Evolutionary conservation across 2,797 vertebrate genomes (phyloP).

Genomic region (Bradypus variegatus): DNA sequence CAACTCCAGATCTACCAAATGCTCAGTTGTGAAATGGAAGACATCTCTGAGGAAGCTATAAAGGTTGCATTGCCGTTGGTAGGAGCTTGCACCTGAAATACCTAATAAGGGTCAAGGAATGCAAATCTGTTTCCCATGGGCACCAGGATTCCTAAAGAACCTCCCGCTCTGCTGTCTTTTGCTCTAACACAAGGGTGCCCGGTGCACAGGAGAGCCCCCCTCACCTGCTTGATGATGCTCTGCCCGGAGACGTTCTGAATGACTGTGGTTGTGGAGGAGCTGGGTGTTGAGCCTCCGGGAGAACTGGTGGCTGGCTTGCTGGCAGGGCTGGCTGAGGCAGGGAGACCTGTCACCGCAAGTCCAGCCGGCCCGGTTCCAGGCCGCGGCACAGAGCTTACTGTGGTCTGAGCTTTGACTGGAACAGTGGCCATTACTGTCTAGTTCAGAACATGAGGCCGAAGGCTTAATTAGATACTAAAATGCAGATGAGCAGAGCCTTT

Average conservation of each 20-base stretch:
- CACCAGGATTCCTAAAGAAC: neutral
- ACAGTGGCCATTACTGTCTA: slow-evolving; percentile 87
- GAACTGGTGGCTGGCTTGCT: slow-evolving; percentile 83
- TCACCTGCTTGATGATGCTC: slow-evolving; percentile 95
- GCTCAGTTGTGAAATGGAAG: neutral
- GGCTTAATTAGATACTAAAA: slow-evolving; percentile 23
- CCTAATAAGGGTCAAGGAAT: neutral
- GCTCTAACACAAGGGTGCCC: neutral
- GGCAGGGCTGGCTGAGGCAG: slow-evolving; percentile 77
- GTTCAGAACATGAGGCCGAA: slow-evolving; percentile 8
- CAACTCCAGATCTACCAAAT: neutral
- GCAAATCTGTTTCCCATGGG: neutral
- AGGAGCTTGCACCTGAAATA: neutral
- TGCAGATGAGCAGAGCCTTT: neutral
- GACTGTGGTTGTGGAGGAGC: slow-evolving; percentile 75
- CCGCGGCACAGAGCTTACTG: slow-evolving; percentile 77
- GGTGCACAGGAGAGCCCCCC: neutral
- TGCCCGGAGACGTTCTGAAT: slow-evolving; percentile 86
- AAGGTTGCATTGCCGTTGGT: neutral
- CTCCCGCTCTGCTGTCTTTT: neutral
- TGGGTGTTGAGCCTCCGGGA: slow-evolving; percentile 76
- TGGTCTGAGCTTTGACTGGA: slow-evolving; percentile 84
- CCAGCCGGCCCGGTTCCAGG: slow-evolving; percentile 72
- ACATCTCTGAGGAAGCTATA: neutral
- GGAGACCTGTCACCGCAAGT: slow-evolving; percentile 79